A percentile compares a stretch with the other conserved stretches of the same genome.
These are phyloP conservation scores for Catalaphyllia jardinei DNA, from an alignment of 64 coral and sea anemone genomes.

Conservation along the genomic window DNA sequence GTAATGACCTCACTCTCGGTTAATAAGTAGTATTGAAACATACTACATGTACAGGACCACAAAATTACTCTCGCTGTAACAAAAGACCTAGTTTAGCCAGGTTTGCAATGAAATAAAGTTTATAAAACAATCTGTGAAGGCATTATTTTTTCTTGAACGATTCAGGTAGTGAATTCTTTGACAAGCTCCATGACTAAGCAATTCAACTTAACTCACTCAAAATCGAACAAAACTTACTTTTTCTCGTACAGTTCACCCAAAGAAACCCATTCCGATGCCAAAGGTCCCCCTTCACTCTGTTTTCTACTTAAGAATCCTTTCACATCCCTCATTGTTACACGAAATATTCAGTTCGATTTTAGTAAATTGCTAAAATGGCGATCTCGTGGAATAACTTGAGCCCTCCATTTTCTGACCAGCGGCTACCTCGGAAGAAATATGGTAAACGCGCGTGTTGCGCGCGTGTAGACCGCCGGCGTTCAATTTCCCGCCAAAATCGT, in stretches of 20 bases:
- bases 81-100: too few relatives aligned
- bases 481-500: conserved; percentile 53
- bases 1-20: too few relatives aligned
- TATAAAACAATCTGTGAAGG: too few relatives aligned
- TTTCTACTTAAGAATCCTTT: conserved; percentile 88
- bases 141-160: neutral
- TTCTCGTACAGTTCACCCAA: conserved; percentile 96
- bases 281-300: conserved; percentile 88
- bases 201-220: neutral
- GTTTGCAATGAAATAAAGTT: too few relatives aligned
- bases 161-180: neutral
- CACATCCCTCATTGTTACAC: conserved; percentile 88
- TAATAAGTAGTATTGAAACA: too few relatives aligned
- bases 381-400: neutral
- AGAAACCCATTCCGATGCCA: conserved; percentile 79
- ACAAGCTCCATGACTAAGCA: conserved; percentile 72
- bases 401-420: neutral
- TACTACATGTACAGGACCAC: too few relatives aligned
- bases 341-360: conserved; percentile 1
- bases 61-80: too few relatives aligned
- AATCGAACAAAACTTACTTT: conserved; percentile 56
- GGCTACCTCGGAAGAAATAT: conserved; percentile 19
- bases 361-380: neutral
- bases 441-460: too few relatives aligned
- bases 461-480: neutral